Evolutionary conservation across 1,140 invertebrate species (phyloP), one percentile per base, ranked within the genome.

Genomic region (Drosophila pallidifrons): DNA sequence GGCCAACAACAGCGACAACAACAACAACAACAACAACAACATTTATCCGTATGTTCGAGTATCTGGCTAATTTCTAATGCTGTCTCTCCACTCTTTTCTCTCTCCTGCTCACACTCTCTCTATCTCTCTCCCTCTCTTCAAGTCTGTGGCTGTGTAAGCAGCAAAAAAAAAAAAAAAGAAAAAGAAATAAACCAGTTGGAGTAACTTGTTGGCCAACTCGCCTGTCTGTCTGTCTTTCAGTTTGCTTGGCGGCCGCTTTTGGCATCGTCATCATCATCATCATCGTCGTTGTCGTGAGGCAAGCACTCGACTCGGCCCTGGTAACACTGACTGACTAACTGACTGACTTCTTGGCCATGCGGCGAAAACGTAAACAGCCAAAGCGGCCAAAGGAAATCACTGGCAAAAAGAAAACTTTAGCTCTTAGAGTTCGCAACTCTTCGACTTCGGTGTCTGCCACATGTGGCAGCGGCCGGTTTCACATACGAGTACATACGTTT

Each of bases 41-140:
- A 35, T 64, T 61, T 59, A 72, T 66, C 38, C 68, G 64, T 63
- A 10, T 49, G 65, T 58, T 58, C 25, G 55, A 65, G 46, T 82
- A 75, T 87, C 57, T 71, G 67, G 77, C 74, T 76, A 89, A 89
- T 88, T 88, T 88, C 83, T 89, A 88, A 88, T 88, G 81, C 79
- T 30, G 65, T 32, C 57, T 59, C 63, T 70, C 65, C 6, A 30
- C 15, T 6, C 11, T 45, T 64, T 38, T 55, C 47, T 8, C 58
- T 38, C 67, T 32, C 43, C 1, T 8, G 3, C 43, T 11, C 43
- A 2, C 11, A 13, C 15, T n/a, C 15, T 28, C 6, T 54, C 60
- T 15, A 46, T 11, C 4, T 43, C 47, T 28, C 35, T 52, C 13
- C 35, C 30, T 25, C 46, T 32, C 6, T 32, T 32, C 7, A 6